phyloP scores from a whole-genome alignment of 2,797 vertebrate genomes.

The Xyrichtys novacula region DNA sequence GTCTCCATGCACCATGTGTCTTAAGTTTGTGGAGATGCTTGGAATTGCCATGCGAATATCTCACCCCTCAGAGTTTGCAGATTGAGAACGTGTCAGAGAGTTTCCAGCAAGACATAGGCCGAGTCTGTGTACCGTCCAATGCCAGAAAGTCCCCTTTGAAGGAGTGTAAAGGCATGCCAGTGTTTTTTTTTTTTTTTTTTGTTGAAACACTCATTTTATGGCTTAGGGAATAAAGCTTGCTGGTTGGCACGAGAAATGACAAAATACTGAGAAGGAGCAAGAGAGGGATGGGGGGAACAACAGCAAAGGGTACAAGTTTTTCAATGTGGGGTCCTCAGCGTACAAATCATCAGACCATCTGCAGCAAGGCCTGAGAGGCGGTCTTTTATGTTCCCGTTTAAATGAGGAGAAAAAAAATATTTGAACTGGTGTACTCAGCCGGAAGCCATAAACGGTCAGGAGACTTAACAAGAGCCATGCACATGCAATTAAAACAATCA shows the following conservation, averaged over 20 bases:
- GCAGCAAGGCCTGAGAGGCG: constrained; percentile 53
- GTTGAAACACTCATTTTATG: constrained; percentile 75
- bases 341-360: constrained; percentile 61
- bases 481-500: constrained; percentile 76
- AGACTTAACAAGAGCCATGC: constrained; percentile 73
- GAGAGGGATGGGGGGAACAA: constrained; percentile 20
- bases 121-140: constrained; percentile 54
- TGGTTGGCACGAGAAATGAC: constrained; percentile 73
- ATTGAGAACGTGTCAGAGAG: constrained; percentile 61
- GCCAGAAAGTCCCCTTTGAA: constrained; percentile 72
- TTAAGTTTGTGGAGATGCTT: constrained; percentile 52
- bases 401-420: constrained; percentile 66
- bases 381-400: constrained; percentile 57
- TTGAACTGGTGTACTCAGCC: constrained; percentile 74
- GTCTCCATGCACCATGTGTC: constrained; percentile 44
- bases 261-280: constrained; percentile 53
- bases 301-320: constrained; percentile 57
- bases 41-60: constrained; percentile 41
- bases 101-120: constrained; percentile 58
- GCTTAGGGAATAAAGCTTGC: constrained; percentile 60
- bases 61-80: constrained; percentile 42
- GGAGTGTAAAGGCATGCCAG: constrained; percentile 61
- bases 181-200: constrained; percentile 80
- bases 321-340: constrained; percentile 54
- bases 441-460: constrained; percentile 74